Conservation (phyloP, 2,888 invertebrate species). For the Rhogogaster chlorosoma region DNA sequence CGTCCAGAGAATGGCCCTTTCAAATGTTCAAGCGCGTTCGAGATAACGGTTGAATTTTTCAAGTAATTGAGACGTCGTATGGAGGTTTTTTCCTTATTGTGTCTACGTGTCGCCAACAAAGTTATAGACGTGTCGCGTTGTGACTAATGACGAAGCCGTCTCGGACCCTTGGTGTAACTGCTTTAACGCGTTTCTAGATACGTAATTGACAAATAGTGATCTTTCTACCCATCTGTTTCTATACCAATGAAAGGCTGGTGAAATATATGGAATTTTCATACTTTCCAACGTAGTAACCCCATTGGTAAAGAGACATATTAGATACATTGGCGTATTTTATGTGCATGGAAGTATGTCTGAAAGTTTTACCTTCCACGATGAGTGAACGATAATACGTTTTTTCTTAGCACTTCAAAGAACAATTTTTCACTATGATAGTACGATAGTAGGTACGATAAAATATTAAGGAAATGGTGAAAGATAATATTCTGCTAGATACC, state of each 20-base stretch:
- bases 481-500: not conserved
- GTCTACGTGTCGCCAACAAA: conserved; percentile 37
- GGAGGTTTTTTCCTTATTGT: conserved; percentile 5
- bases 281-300: not conserved
- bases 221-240: not conserved
- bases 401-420: not conserved
- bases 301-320: conserved; percentile 1
- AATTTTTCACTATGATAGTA: too few species aligned
- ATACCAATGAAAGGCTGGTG: not conserved
- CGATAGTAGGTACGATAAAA: not conserved
- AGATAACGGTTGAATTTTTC: conserved; percentile 47
- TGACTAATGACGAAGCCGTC: conserved; percentile 41
- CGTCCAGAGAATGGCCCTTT: not conserved
- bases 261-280: not conserved
- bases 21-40: conserved; percentile 22
- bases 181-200: conserved; percentile 17
- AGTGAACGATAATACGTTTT: not conserved
- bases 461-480: not conserved
- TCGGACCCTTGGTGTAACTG: not conserved
- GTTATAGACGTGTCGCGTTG: conserved; percentile 49
- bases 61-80: conserved; percentile 47
- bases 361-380: not conserved
- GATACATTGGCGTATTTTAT: not conserved
- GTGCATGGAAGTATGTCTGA: not conserved
- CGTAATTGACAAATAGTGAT: conserved; percentile 42